Percentiles rank a stretch among this genome's conserved stretches.
Evolutionary conservation across 2,113 vertebrate species (phyloP).

Genomic region (Recurvirostra avosetta): DNA sequence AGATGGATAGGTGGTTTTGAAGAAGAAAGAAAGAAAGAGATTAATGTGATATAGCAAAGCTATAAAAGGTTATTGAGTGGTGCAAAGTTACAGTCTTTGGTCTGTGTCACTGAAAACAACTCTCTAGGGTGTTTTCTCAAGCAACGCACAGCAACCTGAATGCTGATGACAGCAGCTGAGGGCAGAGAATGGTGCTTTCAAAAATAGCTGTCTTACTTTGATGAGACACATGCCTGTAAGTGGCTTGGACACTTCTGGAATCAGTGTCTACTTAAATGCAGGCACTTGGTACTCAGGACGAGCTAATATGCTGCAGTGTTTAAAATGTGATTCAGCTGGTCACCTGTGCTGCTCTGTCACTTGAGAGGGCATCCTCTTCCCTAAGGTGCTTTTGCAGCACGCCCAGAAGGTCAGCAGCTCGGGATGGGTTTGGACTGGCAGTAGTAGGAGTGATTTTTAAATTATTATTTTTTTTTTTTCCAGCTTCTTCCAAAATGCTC

Average conservation of each 20-base stretch:
- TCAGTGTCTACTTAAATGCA: background rate
- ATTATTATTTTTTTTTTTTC: background rate
- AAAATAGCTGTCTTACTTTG: background rate
- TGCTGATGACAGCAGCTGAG: background rate
- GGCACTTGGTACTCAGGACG: fast-evolving
- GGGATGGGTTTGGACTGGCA: fast-evolving
- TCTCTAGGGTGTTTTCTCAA: background rate
- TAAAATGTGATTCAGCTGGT: background rate
- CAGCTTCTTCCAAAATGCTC: background rate
- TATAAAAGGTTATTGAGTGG: background rate
- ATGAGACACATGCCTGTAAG: background rate
- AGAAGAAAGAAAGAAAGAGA: background rate
- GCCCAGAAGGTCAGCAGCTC: background rate
- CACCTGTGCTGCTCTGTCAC: fast-evolving
- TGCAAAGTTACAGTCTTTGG: background rate
- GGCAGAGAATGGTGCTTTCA: background rate
- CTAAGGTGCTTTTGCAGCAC: background rate
- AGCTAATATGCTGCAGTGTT: background rate
- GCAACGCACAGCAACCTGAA: background rate
- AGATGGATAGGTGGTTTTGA: background rate
- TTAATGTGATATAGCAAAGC: background rate
- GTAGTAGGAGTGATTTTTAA: background rate
- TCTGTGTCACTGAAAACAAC: background rate
- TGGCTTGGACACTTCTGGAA: background rate
- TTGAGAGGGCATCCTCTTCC: background rate